A percentile compares a stretch with the other conserved stretches of the same genome.
phyloP scores from a whole-genome alignment of 2,888 invertebrate genomes.

The Ephialtes manifestator region DNA sequence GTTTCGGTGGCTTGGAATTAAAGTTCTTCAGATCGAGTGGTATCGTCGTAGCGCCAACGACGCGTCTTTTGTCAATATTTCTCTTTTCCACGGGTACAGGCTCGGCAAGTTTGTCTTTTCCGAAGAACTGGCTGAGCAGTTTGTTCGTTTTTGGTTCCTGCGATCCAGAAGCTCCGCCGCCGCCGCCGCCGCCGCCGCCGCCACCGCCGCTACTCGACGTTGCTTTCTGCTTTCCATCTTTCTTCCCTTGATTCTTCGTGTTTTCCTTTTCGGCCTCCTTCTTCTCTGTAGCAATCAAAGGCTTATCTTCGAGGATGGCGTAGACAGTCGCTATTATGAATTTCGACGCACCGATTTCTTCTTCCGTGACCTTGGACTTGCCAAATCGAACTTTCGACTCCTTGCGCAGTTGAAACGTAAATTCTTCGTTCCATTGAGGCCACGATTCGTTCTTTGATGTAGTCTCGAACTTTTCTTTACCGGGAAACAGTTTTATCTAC shows the following conservation, averaged over 20 bases:
- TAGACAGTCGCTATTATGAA: conserved; percentile 91
- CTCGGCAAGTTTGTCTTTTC: conserved; percentile 87
- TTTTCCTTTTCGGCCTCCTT: conserved; percentile 81
- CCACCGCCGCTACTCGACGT: conserved; percentile 61
- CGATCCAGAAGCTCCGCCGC: conserved; percentile 64
- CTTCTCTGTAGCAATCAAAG: conserved; percentile 83
- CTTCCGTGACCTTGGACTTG: conserved; percentile 87
- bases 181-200: too few relatives aligned
- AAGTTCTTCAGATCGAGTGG: conserved; percentile 90
- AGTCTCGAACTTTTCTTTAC: conserved; percentile 92
- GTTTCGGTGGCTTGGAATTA: conserved; percentile 88
- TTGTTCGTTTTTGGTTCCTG: conserved; percentile 85
- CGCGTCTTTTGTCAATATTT: conserved; percentile 89
- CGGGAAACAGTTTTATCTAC: conserved; percentile 92
- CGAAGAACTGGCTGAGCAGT: conserved; percentile 87
- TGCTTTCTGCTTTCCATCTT: conserved; percentile 77
- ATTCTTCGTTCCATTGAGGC: conserved; percentile 94
- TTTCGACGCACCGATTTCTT: conserved; percentile 88
- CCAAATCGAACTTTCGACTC: conserved; percentile 85
- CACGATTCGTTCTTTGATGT: conserved; percentile 91
- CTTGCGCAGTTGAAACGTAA: conserved; percentile 90
- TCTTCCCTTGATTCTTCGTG: conserved; percentile 81
- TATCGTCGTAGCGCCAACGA: conserved; percentile 90
- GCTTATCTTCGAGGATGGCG: conserved; percentile 89
- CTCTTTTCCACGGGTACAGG: conserved; percentile 85